These are phyloP conservation scores for Antedon mediterranea DNA, from an alignment of 53 echinoderm and acorn worm genomes.

Conservation along the genomic window DNA sequence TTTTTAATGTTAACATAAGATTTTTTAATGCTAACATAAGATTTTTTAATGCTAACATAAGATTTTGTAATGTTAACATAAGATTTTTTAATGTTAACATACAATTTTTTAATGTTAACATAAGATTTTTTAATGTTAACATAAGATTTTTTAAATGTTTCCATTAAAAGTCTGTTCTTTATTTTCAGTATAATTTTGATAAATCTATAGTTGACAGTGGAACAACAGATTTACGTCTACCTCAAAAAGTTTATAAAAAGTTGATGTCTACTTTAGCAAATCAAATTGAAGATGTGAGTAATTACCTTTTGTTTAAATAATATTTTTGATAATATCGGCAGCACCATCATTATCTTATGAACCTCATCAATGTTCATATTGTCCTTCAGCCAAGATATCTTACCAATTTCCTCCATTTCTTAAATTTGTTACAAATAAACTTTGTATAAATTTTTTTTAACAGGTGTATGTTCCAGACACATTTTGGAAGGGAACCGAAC, in stretches of 20 bases:
- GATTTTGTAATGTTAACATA: no score
- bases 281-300: slow-evolving; percentile 14
- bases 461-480: slow-evolving; percentile 14
- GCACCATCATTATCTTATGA: not conserved
- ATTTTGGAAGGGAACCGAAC: slow-evolving; percentile 51
- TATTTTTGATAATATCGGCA: no score
- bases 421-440: no score
- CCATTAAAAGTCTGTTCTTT: not conserved
- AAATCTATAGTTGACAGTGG: slow-evolving; percentile 96
- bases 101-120: no score
- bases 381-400: not conserved
- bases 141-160: no score
- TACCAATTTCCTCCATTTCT: no score
- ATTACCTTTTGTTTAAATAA: no score
- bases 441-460: not conserved
- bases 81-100: no score
- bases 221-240: slow-evolving; percentile 74
- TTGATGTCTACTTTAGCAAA: slow-evolving; percentile 20
- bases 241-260: slow-evolving; percentile 33
- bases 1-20: no score
- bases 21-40: no score
- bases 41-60: no score
- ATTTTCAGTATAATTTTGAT: slow-evolving; percentile 79
- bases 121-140: no score
- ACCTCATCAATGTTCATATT: not conserved